Conservation (phyloP, 2,888 invertebrate species). For the Meiosimyza decipiens region DNA sequence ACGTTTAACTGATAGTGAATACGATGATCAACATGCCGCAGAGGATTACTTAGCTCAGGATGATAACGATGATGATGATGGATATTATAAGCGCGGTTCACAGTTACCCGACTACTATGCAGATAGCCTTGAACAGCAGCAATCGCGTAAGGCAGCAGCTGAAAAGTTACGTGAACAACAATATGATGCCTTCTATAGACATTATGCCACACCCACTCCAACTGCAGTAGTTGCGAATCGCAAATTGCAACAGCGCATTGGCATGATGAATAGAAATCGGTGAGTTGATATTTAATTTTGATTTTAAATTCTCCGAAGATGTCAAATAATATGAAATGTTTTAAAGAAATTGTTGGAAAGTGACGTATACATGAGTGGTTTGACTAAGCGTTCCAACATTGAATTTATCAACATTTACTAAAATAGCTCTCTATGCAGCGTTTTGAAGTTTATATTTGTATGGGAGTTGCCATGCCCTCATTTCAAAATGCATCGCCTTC, state of each 20-base stretch:
- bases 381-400: no score
- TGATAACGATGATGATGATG: slow-evolving; percentile 24
- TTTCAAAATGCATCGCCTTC: no score
- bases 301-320: neutral
- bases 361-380: no score
- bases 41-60: slow-evolving; percentile 24
- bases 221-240: slow-evolving; percentile 30
- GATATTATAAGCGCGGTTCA: slow-evolving; percentile 15
- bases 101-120: slow-evolving; percentile 33
- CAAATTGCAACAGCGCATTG: slow-evolving; percentile 29
- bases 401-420: no score
- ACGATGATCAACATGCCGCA: slow-evolving; percentile 8
- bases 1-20: slow-evolving; percentile 10
- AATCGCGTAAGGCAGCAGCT: neutral
- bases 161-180: slow-evolving; percentile 12
- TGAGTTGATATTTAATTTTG: slow-evolving; percentile 11
- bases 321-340: no score
- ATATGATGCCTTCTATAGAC: slow-evolving; percentile 38
- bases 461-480: no score
- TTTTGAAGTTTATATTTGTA: no score
- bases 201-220: slow-evolving; percentile 37
- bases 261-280: slow-evolving; percentile 16
- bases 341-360: neutral
- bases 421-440: no score
- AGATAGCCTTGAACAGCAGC: slow-evolving; percentile 2